Evolutionary conservation across 2,888 invertebrate genomes (phyloP).

Genomic region (Anoplius nigerrimus): DNA sequence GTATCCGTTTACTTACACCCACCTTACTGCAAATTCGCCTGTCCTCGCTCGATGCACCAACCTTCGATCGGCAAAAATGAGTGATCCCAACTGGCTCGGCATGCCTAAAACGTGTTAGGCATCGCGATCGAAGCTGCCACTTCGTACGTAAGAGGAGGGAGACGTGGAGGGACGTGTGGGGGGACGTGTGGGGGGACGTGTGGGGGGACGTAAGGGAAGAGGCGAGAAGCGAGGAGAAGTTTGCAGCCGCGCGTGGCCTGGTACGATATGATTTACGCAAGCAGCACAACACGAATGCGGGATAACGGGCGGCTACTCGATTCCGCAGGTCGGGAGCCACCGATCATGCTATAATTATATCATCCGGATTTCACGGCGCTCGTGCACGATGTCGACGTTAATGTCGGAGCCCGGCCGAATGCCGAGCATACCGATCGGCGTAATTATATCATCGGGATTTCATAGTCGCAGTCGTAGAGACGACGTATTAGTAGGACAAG

Average conservation of each 20-base stretch:
- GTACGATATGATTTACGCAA: too few species aligned
- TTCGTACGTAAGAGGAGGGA: too few species aligned
- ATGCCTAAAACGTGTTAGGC: neutral
- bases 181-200: too few species aligned
- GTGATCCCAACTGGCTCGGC: neutral
- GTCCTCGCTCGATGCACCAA: slow-evolving; percentile 8
- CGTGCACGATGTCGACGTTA: slow-evolving; percentile 1
- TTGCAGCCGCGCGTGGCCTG: too few species aligned
- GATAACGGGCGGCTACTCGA: too few species aligned
- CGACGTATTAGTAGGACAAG: slow-evolving; percentile 32
- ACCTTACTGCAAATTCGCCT: slow-evolving; percentile 8
- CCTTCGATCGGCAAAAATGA: neutral
- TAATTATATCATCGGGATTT: slow-evolving; percentile 49
- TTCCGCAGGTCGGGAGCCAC: slow-evolving; percentile 2
- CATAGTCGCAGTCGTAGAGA: slow-evolving; percentile 22
- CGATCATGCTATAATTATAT: slow-evolving; percentile 28
- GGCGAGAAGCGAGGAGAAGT: too few species aligned
- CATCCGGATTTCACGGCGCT: slow-evolving; percentile 39
- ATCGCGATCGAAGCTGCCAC: too few species aligned
- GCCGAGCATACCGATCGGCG: slow-evolving; percentile 25
- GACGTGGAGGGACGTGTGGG: too few species aligned
- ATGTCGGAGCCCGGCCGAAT: slow-evolving; percentile 1
- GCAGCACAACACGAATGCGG: too few species aligned
- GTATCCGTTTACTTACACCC: slow-evolving; percentile 43
- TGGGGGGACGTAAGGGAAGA: too few species aligned